Evolutionary conservation across 2,113 vertebrate genomes (phyloP), one percentile per base, ranked within the genome.

Genomic region (Solenodon paradoxus): DNA sequence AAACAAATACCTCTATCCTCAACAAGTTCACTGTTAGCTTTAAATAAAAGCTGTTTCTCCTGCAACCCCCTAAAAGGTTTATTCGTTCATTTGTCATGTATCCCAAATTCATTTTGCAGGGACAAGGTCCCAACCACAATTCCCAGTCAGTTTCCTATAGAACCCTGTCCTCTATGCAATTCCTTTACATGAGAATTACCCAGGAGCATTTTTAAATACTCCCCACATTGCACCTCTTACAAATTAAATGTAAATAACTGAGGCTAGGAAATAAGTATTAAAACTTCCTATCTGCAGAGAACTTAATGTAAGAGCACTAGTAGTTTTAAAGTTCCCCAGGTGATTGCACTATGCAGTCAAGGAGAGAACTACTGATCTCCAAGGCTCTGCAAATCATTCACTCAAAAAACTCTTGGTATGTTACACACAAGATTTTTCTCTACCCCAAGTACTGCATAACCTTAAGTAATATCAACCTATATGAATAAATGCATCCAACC

Each of bases 381-480:
- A 93, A 64, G 53, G 35, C 16, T 59, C 10, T 71, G 38, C 30
- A 90, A 42, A 38, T 32, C 10, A 53, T 51, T 75, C 86, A 88
- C 4, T 87, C 68, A 86, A 92, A 64, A 78, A 11, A 74, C 24
- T 64, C 57, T 45, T 83, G 32, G 72, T 9, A 80, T 4, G 9
- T 30, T 11, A 13, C 26, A 94, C 17, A 68, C 30, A 88, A 64
- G 15, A 47, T 47, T 83, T 28, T 78, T 88, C 35, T 83, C 75
- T 87, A 87, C 28, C 40, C 51, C 38, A 49, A 53, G 30, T 68
- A 63, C 55, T 42, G 7, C 15, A 38, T 72, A 90, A 83, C 7
- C n/a, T 26, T 75, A 53, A 96, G 79, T 88, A 75, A 88, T 74
- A 92, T 94, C 82, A 93, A 74, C n/a, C 95, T 4, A 61, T 3